Conservation (phyloP, 2,888 invertebrate species). For the Elmis aenea region DNA sequence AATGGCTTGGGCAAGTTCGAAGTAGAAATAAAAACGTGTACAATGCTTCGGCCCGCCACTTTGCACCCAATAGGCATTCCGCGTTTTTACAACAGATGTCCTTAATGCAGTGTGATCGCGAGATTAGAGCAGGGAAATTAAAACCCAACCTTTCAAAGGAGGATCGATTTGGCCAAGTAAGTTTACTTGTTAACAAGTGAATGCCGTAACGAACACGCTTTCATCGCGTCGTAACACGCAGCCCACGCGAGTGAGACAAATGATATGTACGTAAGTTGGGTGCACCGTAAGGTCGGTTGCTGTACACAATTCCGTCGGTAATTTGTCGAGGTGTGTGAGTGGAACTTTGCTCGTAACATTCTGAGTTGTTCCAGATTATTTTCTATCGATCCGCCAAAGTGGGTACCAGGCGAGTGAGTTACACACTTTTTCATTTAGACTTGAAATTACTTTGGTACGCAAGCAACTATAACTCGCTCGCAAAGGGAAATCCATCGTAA, state of each 20-base stretch:
- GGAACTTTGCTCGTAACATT: slow-evolving; percentile 26
- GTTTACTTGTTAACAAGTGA: too few relatives aligned
- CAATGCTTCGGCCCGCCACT: too few relatives aligned
- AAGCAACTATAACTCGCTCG: too few relatives aligned
- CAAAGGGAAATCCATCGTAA: slow-evolving; percentile 16
- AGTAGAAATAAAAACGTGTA: too few relatives aligned
- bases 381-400: slow-evolving; percentile 26
- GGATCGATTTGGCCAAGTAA: slow-evolving; percentile 11
- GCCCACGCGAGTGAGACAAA: background rate
- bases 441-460: slow-evolving; percentile 9
- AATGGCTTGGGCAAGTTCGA: too few relatives aligned
- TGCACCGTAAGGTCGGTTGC: background rate
- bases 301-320: slow-evolving; percentile 16
- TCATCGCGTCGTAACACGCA: too few relatives aligned
- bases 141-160: slow-evolving; percentile 8
- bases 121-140: slow-evolving; percentile 10
- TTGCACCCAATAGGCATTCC: slow-evolving; percentile 5
- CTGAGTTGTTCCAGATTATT: slow-evolving; percentile 30
- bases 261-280: background rate
- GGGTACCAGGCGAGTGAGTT: slow-evolving; percentile 20
- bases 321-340: slow-evolving; percentile 24
- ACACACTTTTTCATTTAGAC: slow-evolving; percentile 17
- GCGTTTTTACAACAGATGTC: slow-evolving; percentile 6
- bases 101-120: slow-evolving; percentile 7
- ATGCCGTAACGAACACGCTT: too few relatives aligned